Evolutionary conservation across 2,797 vertebrate genomes (phyloP).

Genomic region (Cynopterus sphinx): DNA sequence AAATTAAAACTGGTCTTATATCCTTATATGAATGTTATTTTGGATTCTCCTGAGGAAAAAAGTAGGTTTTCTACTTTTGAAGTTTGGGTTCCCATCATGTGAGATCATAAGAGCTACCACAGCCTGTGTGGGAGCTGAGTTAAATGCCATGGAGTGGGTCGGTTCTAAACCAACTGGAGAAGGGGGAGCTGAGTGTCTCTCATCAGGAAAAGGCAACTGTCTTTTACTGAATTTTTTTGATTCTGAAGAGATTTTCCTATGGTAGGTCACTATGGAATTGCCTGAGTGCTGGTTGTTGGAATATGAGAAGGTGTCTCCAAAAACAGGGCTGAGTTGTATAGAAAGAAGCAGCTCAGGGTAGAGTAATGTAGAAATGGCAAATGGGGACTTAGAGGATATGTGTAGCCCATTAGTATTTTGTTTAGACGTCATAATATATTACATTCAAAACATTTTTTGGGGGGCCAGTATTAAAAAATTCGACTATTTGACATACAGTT

Average conservation of each 20-base stretch:
- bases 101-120: not conserved
- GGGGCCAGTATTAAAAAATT: not conserved
- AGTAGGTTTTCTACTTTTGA: not conserved
- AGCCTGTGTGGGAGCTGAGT: not conserved
- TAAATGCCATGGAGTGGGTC: not conserved
- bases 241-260: not conserved
- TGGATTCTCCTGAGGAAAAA: not conserved
- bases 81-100: not conserved
- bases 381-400: no score
- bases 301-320: not conserved
- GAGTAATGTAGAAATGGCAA: no score
- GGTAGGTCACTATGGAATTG: not conserved
- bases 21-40: not conserved
- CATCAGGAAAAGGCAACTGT: not conserved
- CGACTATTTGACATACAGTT: not conserved
- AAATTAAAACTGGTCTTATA: not conserved
- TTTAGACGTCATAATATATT: not conserved
- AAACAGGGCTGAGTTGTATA: not conserved
- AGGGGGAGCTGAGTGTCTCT: not conserved
- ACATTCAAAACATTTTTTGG: not conserved
- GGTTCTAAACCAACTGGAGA: slow-evolving; percentile 35
- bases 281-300: not conserved
- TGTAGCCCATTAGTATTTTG: not conserved
- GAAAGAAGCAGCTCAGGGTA: not conserved
- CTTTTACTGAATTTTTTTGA: slow-evolving; percentile 8